phyloP scores from a whole-genome alignment of 2,888 invertebrate species.

The Alcis repandata region DNA sequence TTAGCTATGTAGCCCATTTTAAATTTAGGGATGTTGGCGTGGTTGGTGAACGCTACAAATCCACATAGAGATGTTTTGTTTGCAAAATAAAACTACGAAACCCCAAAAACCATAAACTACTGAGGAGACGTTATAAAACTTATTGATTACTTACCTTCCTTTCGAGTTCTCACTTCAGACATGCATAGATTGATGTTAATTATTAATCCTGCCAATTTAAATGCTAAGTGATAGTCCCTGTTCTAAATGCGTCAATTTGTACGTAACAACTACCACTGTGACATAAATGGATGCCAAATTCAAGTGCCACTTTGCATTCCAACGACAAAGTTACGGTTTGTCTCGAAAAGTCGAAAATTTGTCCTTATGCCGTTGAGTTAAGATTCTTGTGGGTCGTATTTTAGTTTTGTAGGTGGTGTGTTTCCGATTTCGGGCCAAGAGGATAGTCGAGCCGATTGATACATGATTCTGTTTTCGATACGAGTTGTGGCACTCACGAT shows the following conservation, averaged over 20 bases:
- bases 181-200: background rate
- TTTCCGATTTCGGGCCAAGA: slow-evolving; percentile 46
- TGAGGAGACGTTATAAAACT: background rate
- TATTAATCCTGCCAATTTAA: slow-evolving; percentile 19
- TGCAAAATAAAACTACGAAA: too few relatives aligned
- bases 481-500: slow-evolving; percentile 43
- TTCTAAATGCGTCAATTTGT: slow-evolving; percentile 34
- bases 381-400: background rate
- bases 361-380: slow-evolving; percentile 18
- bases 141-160: background rate
- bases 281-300: slow-evolving; percentile 43
- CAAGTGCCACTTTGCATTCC: slow-evolving; percentile 39
- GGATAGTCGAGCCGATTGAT: slow-evolving; percentile 56
- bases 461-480: slow-evolving; percentile 60
- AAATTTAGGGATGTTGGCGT: too few relatives aligned
- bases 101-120: too few relatives aligned
- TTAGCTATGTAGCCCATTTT: too few relatives aligned
- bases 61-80: too few relatives aligned
- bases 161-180: background rate
- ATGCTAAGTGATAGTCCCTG: slow-evolving; percentile 32
- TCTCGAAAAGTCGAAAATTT: slow-evolving; percentile 2
- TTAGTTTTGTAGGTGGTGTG: slow-evolving; percentile 34
- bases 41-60: too few relatives aligned
- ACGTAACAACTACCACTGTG: slow-evolving; percentile 39
- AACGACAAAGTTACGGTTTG: slow-evolving; percentile 25